Conservation (phyloP, 2,113 vertebrate genomes). For the Nesoenas mayeri region DNA sequence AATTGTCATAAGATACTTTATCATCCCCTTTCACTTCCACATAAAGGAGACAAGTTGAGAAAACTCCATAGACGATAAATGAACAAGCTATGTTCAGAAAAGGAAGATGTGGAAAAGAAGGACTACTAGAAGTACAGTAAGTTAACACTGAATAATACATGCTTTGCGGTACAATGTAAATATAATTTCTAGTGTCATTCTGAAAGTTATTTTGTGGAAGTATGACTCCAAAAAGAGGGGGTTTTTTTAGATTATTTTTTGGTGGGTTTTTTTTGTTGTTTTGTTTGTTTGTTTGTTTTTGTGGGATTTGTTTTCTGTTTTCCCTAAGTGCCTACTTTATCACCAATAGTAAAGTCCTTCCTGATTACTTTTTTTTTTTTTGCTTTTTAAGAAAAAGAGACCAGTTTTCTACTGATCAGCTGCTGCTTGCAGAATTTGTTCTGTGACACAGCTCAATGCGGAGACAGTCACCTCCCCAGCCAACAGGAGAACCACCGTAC, state of each 20-base stretch:
- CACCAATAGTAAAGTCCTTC: background rate
- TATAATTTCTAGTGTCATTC: no score
- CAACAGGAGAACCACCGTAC: rapidly evolving
- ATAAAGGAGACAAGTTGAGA: background rate
- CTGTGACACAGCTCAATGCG: background rate
- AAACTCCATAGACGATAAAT: background rate
- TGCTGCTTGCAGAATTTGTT: background rate
- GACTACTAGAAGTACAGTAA: background rate
- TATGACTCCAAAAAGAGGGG: background rate
- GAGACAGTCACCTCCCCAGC: background rate
- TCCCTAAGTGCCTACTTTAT: background rate
- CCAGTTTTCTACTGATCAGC: background rate
- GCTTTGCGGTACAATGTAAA: no score
- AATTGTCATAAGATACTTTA: background rate
- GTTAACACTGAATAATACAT: background rate
- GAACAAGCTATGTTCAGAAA: background rate
- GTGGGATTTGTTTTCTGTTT: no score
- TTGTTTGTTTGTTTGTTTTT: no score
- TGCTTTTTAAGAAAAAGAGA: background rate
- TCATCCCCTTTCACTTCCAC: background rate
- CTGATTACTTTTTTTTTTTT: no score
- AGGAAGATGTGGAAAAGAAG: background rate
- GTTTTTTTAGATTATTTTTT: no score
- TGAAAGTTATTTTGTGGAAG: background rate
- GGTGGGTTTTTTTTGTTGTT: no score